Percentiles rank a stretch among this genome's conserved stretches.
phyloP scores from a whole-genome alignment of 2,888 invertebrate genomes.

The Caenorhabditis sinica region DNA sequence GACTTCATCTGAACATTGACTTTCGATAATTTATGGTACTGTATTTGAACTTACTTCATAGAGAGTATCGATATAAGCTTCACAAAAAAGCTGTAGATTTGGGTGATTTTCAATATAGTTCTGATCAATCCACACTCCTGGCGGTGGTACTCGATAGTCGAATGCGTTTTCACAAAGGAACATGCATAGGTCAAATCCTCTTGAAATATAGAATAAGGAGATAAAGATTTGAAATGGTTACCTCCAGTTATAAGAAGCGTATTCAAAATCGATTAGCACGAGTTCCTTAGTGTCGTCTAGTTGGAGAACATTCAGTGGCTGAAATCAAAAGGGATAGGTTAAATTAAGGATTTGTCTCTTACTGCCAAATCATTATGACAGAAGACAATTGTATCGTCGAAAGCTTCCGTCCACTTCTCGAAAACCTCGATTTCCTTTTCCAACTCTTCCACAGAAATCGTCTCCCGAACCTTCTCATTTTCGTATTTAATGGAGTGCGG shows the following conservation, averaged over 20 bases:
- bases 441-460: constrained; percentile 27
- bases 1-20: constrained; percentile 24
- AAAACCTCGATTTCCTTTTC: constrained; percentile 43
- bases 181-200: constrained; percentile 47
- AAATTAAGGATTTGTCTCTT: not conserved
- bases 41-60: constrained; percentile 12
- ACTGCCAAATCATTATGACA: constrained; percentile 58
- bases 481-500: constrained; percentile 33
- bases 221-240: not conserved
- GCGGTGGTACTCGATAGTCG: constrained; percentile 40
- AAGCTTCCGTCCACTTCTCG: constrained; percentile 35
- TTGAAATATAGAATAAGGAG: not conserved
- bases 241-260: constrained; percentile 58
- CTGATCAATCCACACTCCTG: constrained; percentile 46
- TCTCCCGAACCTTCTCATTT: not conserved
- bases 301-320: constrained; percentile 51
- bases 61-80: constrained; percentile 37
- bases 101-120: constrained; percentile 48
- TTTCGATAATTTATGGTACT: too few species aligned
- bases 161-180: constrained; percentile 45
- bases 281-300: constrained; percentile 34
- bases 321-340: not conserved
- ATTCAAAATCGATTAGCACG: constrained; percentile 58
- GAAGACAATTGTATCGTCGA: constrained; percentile 54
- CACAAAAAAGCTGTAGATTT: constrained; percentile 31